Evolutionary conservation across 2,888 invertebrate genomes (phyloP), one percentile per base, ranked within the genome.

Genomic region (Steinernema scapterisci): DNA sequence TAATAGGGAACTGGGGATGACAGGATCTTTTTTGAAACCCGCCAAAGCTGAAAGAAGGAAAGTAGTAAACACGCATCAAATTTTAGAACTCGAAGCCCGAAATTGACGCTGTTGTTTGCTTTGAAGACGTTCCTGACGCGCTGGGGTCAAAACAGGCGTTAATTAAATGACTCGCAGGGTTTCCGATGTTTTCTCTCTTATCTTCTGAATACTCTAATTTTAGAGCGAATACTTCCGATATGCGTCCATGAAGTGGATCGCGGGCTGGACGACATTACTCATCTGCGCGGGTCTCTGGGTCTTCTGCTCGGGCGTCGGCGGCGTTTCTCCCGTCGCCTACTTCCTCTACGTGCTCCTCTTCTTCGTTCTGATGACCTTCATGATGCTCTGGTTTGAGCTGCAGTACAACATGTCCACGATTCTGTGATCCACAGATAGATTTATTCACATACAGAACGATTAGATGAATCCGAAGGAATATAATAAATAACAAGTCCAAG

Each of bases 201-300:
- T n/a, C n/a, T 38, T 9, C 38, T 38, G 5, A 38, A 38, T 3
- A 6, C 38, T 38, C 38, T 46, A 19, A 23, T 81, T 82, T 74
- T 76, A 84, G 85, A 82, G 84, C 76, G 85, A 85, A 75, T 85
- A 84, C 75, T 85, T 85, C 81, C 84, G 84, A 1, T 85, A 83
- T 70, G 81, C 78, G n/a, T 81, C 84, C 1, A 78, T 83, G 76
- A 85, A 85, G 73, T 83, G 83, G 82, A 77, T 84, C 16, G 80
- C 81, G 23, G 80, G 79, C 19, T 81, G 79, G 73, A 77, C 78
- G 19, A 73, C 75, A 19, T 51, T 84, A 3, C 78, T 84, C 0
- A 72, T 84, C 72, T 71, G 77, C 46, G 77, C 80, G 19, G 85
- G 82, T 0, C 74, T 84, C 0, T 78, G 82, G 46, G 75, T 79